Evolutionary conservation across 1,140 invertebrate genomes (phyloP), one percentile per base, ranked within the genome.

Genomic region (Pogonomyrmex californicus): DNA sequence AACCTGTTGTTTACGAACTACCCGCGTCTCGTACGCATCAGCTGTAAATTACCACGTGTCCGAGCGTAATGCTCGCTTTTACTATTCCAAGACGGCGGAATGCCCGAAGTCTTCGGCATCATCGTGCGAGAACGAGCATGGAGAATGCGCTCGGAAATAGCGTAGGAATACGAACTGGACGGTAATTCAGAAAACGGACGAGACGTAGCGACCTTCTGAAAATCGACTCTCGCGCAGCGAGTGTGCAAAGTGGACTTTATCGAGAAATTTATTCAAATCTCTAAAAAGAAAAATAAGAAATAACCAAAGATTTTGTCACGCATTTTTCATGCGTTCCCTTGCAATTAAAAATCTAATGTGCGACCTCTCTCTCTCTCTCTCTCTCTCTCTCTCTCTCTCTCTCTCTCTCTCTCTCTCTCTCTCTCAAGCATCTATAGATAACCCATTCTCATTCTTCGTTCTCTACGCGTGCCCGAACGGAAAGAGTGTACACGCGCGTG

Each of bases 31-130:
- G 86, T 91, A 91, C 47, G 86, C 75, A 56, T 85, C 73, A 81
- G 88, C 91, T 90, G 91, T 92, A 92, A 92, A 92, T 92, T 92
- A 92, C 86, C 91, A 92, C 91, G 87, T 92, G 91, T 91, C 68
- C 90, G 77, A 81, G 77, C 87, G 90, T 87, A 87, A 90, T 91
- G 79, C 88, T 87, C 77, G 81, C 88, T 89, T 89, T 91, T 83
- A 89, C 79, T 90, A 91, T 91, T 89, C 82, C 75, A 75, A 63
- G 89, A 87, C 81, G 79, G 56, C 44, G 66, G 30, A 60, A 33
- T 78, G 47, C 17, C 17, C 68, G 79, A 12, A 23, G 68, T 44
- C 6, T 73, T 86, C 41, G 5, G 30, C 17, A 49, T 44, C 38
- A 5, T 68, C 7, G 77, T 49, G 3, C 3, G 49, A 66, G 23